Evolutionary conservation across 1,140 invertebrate genomes (phyloP).

Genomic region (Drosophila eugracilis): DNA sequence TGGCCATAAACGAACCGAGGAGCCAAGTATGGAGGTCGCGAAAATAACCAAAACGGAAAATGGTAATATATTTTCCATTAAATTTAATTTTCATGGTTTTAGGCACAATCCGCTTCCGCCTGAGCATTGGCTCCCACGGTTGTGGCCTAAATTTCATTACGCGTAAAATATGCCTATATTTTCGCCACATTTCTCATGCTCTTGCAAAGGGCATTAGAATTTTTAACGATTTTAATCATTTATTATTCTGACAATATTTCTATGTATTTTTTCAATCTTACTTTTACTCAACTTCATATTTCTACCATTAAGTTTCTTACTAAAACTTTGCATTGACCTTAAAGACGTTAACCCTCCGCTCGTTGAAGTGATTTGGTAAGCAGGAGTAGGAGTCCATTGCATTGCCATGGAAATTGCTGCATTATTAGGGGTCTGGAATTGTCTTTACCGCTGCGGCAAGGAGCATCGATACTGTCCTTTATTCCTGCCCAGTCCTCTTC

Average conservation of each 20-base stretch:
- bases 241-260: neutral
- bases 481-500: slow-evolving; percentile 6
- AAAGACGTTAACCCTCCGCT: slow-evolving; percentile 11
- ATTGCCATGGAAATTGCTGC: slow-evolving; percentile 32
- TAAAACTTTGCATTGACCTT: neutral
- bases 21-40: neutral
- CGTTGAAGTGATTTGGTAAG: neutral
- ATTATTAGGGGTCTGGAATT: slow-evolving; percentile 30
- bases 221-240: slow-evolving; percentile 1
- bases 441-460: slow-evolving; percentile 47
- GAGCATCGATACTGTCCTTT: slow-evolving; percentile 37
- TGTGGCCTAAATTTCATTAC: slow-evolving; percentile 62
- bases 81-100: slow-evolving; percentile 78
- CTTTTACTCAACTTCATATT: neutral
- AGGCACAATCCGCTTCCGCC: slow-evolving; percentile 60
- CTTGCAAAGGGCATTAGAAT: neutral
- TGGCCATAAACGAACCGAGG: slow-evolving; percentile 15
- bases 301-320: too few relatives aligned
- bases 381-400: slow-evolving; percentile 27
- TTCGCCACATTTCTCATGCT: neutral
- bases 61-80: slow-evolving; percentile 76
- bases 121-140: slow-evolving; percentile 26
- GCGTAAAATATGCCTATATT: slow-evolving; percentile 45
- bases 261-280: neutral
- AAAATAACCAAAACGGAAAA: slow-evolving; percentile 32